phyloP scores from a whole-genome alignment of 2,888 invertebrate species.

The Muscina levida region DNA sequence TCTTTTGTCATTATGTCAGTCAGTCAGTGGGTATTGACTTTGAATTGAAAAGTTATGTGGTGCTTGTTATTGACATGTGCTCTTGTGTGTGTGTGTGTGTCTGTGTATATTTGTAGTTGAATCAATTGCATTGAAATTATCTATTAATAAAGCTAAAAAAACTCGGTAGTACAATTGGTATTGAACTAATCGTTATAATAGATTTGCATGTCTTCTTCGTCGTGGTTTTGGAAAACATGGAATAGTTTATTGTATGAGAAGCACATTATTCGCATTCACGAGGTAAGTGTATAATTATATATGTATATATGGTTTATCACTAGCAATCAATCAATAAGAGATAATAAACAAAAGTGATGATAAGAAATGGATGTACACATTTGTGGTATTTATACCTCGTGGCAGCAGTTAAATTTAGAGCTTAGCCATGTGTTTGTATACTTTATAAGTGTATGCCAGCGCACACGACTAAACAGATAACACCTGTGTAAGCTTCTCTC shows the following conservation, averaged over 20 bases:
- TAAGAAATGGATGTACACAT: too few species aligned
- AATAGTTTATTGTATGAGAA: slow-evolving; percentile 76
- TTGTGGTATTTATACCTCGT: too few species aligned
- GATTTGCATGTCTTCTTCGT: slow-evolving; percentile 75
- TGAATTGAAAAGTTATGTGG: background rate
- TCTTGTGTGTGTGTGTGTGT: background rate
- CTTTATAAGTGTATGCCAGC: too few species aligned
- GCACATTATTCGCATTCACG: slow-evolving; percentile 74
- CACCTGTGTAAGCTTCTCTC: too few species aligned
- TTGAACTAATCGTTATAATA: slow-evolving; percentile 53
- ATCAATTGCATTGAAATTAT: slow-evolving; percentile 13
- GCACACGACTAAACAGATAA: too few species aligned
- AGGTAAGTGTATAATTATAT: too few species aligned
- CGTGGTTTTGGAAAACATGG: slow-evolving; percentile 73
- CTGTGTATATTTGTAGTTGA: background rate
- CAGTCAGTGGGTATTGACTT: background rate
- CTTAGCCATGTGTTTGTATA: too few species aligned
- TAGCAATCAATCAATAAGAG: too few species aligned
- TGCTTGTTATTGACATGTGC: background rate
- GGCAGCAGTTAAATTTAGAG: too few species aligned
- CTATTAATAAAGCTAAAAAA: background rate
- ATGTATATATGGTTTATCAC: too few species aligned
- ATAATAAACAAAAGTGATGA: too few species aligned
- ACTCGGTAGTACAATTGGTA: background rate
- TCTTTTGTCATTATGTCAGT: too few species aligned